phyloP scores from a whole-genome alignment of 1,140 invertebrate genomes.

The Neodiprion lecontei region DNA sequence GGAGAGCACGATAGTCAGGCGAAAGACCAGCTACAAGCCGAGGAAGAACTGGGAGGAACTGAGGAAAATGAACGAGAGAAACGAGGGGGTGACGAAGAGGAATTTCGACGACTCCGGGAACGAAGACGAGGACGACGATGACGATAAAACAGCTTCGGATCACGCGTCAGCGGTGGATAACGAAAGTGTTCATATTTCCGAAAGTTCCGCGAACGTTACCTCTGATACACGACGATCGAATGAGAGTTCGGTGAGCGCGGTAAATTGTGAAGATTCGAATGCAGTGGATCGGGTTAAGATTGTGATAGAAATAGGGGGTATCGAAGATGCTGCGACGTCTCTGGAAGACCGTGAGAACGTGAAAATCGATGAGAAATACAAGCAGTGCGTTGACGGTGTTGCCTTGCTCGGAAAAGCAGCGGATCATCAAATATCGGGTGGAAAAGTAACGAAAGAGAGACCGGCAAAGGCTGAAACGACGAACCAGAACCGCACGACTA shows the following conservation, averaged over 20 bases:
- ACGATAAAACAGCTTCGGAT: conserved; percentile 18
- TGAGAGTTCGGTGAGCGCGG: too few relatives aligned
- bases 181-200: too few relatives aligned
- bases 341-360: conserved; percentile 31
- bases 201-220: too few relatives aligned
- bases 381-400: conserved; percentile 51
- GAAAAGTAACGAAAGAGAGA: not conserved
- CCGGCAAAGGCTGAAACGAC: conserved; percentile 13
- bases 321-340: not conserved
- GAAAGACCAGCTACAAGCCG: conserved; percentile 60
- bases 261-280: too few relatives aligned
- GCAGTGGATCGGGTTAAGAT: too few relatives aligned
- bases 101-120: conserved; percentile 50
- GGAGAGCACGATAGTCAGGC: conserved; percentile 55
- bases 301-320: too few relatives aligned
- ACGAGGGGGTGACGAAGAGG: conserved; percentile 50
- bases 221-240: too few relatives aligned
- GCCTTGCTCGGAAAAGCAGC: conserved; percentile 23
- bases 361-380: conserved; percentile 55
- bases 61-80: conserved; percentile 55
- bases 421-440: not conserved
- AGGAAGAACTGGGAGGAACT: conserved; percentile 60
- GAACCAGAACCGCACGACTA: conserved; percentile 45
- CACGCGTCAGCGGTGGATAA: too few relatives aligned
- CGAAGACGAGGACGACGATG: conserved; percentile 50